Conservation (phyloP, 2,888 invertebrate genomes). For the Rhyacophila evoluta region DNA sequence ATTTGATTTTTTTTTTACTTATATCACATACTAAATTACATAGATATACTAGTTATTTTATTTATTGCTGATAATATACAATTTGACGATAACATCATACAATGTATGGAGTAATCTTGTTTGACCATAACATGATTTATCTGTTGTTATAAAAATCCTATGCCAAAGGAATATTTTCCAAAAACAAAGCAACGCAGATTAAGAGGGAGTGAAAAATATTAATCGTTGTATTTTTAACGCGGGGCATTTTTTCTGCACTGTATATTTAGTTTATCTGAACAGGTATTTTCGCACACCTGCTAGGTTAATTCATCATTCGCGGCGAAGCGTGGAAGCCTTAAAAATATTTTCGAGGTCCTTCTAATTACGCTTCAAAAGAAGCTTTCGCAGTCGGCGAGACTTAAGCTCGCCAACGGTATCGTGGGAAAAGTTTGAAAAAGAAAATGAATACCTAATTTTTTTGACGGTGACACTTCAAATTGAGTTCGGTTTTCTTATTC, state of each 20-base stretch:
- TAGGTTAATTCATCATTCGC: conserved; percentile 14
- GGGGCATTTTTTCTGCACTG: background rate
- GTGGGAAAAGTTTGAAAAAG: background rate
- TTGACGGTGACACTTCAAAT: background rate
- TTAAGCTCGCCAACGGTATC: background rate
- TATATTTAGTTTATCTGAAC: conserved; percentile 9
- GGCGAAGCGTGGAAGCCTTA: conserved; percentile 16
- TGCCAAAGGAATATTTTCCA: background rate
- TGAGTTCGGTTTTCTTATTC: too few species aligned
- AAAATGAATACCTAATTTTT: background rate
- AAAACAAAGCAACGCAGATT: background rate
- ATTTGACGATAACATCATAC: too few species aligned
- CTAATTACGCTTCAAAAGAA: background rate
- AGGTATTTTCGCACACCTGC: background rate
- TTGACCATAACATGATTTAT: conserved; percentile 22
- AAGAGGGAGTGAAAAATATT: background rate
- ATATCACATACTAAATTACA: too few species aligned
- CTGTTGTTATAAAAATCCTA: background rate
- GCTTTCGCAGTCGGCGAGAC: background rate
- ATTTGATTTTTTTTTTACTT: too few species aligned
- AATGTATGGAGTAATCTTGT: background rate
- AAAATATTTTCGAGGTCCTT: background rate
- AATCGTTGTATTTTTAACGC: background rate
- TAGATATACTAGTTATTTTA: too few species aligned
- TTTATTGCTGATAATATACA: too few species aligned